A percentile compares a stretch with the other conserved stretches of the same genome.
phyloP scores from a whole-genome alignment of 2,113 vertebrate genomes.

The Oryzias melastigma region DNA sequence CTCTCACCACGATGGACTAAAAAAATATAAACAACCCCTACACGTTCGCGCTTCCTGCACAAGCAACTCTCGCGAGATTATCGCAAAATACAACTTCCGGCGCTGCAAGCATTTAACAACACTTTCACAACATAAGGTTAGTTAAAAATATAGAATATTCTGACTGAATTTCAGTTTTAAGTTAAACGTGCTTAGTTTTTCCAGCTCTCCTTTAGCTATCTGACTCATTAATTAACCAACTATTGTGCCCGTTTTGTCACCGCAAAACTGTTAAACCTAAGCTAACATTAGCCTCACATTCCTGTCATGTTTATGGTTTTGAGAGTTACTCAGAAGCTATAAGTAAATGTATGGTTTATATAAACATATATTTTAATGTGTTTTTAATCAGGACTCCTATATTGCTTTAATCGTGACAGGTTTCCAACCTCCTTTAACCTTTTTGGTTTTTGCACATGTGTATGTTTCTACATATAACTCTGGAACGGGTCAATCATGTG shows the following conservation, averaged over 20 bases:
- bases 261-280: background rate
- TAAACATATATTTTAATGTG: background rate
- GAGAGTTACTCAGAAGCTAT: background rate
- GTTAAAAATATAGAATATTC: constrained; percentile 23
- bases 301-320: constrained; percentile 34
- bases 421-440: background rate
- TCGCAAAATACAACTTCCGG: constrained; percentile 54
- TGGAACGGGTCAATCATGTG: constrained; percentile 2
- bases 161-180: background rate
- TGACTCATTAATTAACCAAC: background rate
- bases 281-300: constrained; percentile 57
- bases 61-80: constrained; percentile 52
- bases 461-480: too few relatives aligned
- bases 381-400: background rate
- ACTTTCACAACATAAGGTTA: constrained; percentile 61
- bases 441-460: background rate
- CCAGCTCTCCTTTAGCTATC: rapidly evolving
- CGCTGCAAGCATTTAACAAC: constrained; percentile 38
- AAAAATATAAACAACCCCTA: background rate
- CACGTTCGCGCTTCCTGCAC: constrained; percentile 3
- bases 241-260: background rate
- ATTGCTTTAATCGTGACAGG: too few relatives aligned
- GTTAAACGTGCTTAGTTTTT: rapidly evolving
- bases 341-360: background rate
- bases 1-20: background rate